phyloP scores from a whole-genome alignment of 2,888 invertebrate species.

The Nephrotoma flavescens region DNA sequence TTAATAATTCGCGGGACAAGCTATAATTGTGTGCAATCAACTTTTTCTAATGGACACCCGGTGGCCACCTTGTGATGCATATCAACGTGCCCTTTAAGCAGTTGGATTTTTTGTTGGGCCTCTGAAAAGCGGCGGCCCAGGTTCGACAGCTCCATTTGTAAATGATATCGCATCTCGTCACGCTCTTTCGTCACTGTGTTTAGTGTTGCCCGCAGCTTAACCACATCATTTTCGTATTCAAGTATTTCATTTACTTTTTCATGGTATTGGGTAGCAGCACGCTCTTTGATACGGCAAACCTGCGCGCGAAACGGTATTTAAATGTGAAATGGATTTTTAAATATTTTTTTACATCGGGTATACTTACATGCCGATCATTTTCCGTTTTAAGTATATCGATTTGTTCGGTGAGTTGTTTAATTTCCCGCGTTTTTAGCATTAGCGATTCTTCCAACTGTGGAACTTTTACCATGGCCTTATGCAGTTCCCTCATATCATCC shows the following conservation, averaged over 20 bases:
- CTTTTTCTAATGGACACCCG: background rate
- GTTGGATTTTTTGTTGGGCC: slow-evolving; percentile 12
- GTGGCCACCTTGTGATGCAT: background rate
- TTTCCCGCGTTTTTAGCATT: slow-evolving; percentile 8
- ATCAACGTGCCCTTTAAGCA: slow-evolving; percentile 12
- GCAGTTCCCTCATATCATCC: slow-evolving; percentile 9
- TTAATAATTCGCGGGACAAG: no score
- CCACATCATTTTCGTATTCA: slow-evolving; percentile 11
- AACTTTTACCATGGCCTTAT: slow-evolving; percentile 11
- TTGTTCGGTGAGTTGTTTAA: slow-evolving; percentile 9
- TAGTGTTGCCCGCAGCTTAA: slow-evolving; percentile 9
- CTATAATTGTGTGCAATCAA: background rate
- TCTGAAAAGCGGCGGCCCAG: slow-evolving; percentile 11
- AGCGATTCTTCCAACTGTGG: slow-evolving; percentile 12
- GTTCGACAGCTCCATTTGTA: slow-evolving; percentile 11
- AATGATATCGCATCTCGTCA: slow-evolving; percentile 11
- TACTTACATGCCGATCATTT: slow-evolving; percentile 9
- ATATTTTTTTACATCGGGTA: no score
- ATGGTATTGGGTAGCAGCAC: slow-evolving; percentile 11
- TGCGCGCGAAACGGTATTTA: background rate
- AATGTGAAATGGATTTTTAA: no score
- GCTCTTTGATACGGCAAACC: slow-evolving; percentile 12
- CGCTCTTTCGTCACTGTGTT: slow-evolving; percentile 10
- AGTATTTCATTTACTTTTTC: slow-evolving; percentile 11
- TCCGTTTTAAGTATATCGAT: slow-evolving; percentile 9